phyloP scores from a whole-genome alignment of 2,113 vertebrate species.

The Stomatorhinus ivindoensis region DNA sequence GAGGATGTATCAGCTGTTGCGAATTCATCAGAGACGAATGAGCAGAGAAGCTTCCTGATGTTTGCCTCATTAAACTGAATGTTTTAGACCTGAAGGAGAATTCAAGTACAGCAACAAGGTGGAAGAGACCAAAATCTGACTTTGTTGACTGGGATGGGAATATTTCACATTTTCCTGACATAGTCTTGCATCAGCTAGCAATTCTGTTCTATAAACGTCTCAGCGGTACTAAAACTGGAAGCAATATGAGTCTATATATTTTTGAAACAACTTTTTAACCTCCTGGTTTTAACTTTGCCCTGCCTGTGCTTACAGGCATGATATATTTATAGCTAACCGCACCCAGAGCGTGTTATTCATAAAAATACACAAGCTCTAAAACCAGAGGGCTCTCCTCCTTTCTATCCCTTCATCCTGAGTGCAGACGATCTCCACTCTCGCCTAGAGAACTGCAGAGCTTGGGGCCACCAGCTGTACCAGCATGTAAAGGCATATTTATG shows the following conservation, averaged over 20 bases:
- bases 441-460: neutral
- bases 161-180: slow-evolving; percentile 6
- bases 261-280: slow-evolving; percentile 11
- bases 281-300: slow-evolving; percentile 12
- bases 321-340: slow-evolving; percentile 16
- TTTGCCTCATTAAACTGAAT: neutral
- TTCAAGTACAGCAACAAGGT: neutral
- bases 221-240: neutral
- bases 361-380: slow-evolving; percentile 21
- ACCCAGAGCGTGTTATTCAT: slow-evolving; percentile 10
- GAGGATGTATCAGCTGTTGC: neutral
- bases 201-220: slow-evolving; percentile 5
- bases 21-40: neutral
- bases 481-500: slow-evolving; percentile 20
- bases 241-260: slow-evolving; percentile 13
- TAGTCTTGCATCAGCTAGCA: slow-evolving; percentile 6
- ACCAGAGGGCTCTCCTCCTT: neutral
- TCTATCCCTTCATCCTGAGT: neutral
- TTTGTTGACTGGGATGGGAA: slow-evolving; percentile 6
- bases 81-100: slow-evolving; percentile 3
- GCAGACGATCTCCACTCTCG: slow-evolving; percentile 8
- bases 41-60: neutral
- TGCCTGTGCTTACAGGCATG: neutral
- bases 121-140: neutral
- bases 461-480: neutral